Percentiles rank a stretch among this genome's conserved stretches.
Evolutionary conservation across 1,140 invertebrate genomes (phyloP).

Genomic region (Drosophila ogumai): DNA sequence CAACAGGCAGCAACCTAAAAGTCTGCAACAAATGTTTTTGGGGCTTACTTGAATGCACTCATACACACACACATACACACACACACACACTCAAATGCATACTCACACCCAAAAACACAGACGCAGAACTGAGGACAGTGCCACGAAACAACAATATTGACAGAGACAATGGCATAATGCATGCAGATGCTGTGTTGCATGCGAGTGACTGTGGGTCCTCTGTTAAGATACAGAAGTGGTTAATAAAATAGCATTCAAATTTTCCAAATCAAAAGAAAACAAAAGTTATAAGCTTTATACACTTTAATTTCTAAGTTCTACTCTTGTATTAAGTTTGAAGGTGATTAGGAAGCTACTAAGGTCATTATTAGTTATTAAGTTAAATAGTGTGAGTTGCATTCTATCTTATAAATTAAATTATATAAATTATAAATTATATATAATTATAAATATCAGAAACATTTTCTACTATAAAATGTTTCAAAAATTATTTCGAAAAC

Average conservation of each 20-base stretch:
- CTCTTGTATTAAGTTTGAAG: neutral
- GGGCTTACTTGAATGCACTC: slow-evolving; percentile 43
- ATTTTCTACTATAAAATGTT: too few relatives aligned
- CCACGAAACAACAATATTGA: slow-evolving; percentile 74
- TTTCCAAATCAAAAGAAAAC: neutral
- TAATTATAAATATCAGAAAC: too few relatives aligned
- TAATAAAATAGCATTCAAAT: neutral
- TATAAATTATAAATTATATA: too few relatives aligned
- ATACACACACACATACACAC: slow-evolving; percentile 16
- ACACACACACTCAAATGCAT: slow-evolving; percentile 16
- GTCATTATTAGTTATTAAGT: too few relatives aligned
- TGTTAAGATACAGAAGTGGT: neutral
- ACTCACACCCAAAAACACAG: slow-evolving; percentile 19
- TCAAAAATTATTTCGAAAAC: too few relatives aligned
- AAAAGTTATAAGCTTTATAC: too few relatives aligned
- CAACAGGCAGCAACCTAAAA: slow-evolving; percentile 53
- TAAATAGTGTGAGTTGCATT: too few relatives aligned
- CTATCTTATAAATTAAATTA: too few relatives aligned
- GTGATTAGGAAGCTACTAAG: neutral
- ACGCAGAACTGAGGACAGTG: slow-evolving; percentile 43
- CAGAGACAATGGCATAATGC: slow-evolving; percentile 79
- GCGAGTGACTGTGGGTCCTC: slow-evolving; percentile 30
- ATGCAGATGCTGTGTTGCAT: slow-evolving; percentile 61
- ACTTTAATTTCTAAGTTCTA: neutral
- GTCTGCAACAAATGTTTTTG: slow-evolving; percentile 77